phyloP scores from a whole-genome alignment of 2,797 vertebrate species.

The Bradypodion pumilum region DNA sequence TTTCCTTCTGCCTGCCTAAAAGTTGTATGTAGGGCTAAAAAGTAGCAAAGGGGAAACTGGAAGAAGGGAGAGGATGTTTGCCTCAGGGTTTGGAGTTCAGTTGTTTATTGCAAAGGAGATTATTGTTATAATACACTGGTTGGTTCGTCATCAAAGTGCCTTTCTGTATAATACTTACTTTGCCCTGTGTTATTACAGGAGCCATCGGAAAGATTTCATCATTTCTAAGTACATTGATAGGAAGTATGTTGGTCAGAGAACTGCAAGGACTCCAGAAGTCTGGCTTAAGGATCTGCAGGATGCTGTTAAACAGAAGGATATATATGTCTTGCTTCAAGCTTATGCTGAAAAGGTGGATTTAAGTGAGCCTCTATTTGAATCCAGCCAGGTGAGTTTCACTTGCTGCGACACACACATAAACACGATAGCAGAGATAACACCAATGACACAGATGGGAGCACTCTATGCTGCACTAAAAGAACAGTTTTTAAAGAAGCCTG shows the following conservation, averaged over 20 bases:
- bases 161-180: background rate
- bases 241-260: conserved; percentile 78
- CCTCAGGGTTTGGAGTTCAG: background rate
- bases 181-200: conserved; percentile 55
- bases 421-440: background rate
- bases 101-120: background rate
- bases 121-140: background rate
- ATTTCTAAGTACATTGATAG: conserved; percentile 82
- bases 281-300: conserved; percentile 75
- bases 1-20: background rate
- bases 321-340: conserved; percentile 82
- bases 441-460: background rate
- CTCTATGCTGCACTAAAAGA: background rate
- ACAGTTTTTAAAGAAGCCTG: background rate
- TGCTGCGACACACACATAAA: background rate
- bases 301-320: conserved; percentile 76
- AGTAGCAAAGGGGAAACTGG: background rate
- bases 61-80: background rate
- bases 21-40: background rate
- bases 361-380: conserved; percentile 74
- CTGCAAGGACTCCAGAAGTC: conserved; percentile 57
- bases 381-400: conserved; percentile 65
- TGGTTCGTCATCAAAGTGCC: background rate
- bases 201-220: conserved; percentile 78
- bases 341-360: conserved; percentile 81